Evolutionary conservation across 2,113 vertebrate genomes (phyloP), one percentile per base, ranked within the genome.

Genomic region (Ammodytes dubius): DNA sequence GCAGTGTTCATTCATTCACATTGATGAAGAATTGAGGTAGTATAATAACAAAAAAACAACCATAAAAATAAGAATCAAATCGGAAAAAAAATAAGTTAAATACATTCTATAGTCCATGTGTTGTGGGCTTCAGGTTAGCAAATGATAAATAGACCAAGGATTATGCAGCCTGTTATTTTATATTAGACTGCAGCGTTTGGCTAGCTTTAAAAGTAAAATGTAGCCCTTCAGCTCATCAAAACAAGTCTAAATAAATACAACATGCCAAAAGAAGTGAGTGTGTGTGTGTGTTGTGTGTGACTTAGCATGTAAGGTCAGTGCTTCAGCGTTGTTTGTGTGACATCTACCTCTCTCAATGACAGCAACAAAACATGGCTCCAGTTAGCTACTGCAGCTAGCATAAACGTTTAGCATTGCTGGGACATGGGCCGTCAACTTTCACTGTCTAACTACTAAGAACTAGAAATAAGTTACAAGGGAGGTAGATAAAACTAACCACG

Each of bases 301-400:
- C 4, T 45, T 3, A 37, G 8, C 1, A 17, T 6, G 0, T 19
- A 13, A 5, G 49, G 63, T 19, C 49, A 37, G 7, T 7, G 12
- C 4, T 54, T 63, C 10, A 52, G 43, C 58, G 8, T 46, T 14
- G 64, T 40, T 57, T 52, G 2, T 27, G 39, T 61, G 63, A 74
- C 57, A 43, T 69, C 42, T 39, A n/a, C 6, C 5, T n/a, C 10
- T 40, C 53, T 74, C 65, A 70, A 46, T 70, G 66, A 53, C 71
- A 53, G 13, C 58, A 57, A 52, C 49, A 39, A 12, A 74, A 46
- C 70, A 64, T 59, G 52, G 65, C 54, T 65, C 19, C 58, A n/a
- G 12, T 59, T 37, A 43, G 59, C 59, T 70, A 1, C 46, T 58
- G 5, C 3, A 7, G 46, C 8, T 65, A 52, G 82, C 58, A 46